Percentiles rank a stretch among this genome's conserved stretches.
Evolutionary conservation across 2,113 vertebrate genomes (phyloP).

Genomic region (Alosa alosa): DNA sequence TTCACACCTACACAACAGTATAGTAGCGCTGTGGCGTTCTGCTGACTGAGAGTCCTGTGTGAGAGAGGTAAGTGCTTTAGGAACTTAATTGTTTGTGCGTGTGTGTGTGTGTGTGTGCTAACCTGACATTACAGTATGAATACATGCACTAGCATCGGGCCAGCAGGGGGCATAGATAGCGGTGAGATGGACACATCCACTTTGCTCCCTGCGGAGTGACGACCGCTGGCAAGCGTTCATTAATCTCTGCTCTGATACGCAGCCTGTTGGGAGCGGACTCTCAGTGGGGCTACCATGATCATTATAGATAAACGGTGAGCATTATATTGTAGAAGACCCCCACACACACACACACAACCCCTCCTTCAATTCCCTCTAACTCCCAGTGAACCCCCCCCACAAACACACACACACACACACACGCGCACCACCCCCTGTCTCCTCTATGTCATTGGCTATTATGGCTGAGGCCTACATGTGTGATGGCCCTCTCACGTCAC

Average conservation of each 20-base stretch:
- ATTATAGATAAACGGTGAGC: conserved; percentile 24
- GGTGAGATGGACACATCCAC: neutral
- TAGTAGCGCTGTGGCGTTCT: too few species aligned
- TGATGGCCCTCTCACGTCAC: neutral
- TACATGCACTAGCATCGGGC: neutral
- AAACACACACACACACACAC: too few species aligned
- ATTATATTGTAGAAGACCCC: neutral
- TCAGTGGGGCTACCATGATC: conserved; percentile 1
- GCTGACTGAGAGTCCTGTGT: too few species aligned
- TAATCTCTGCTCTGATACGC: neutral
- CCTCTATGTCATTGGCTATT: conserved; percentile 25
- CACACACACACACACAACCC: neutral
- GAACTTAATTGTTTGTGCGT: neutral
- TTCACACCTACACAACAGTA: too few species aligned
- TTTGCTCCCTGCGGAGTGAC: neutral
- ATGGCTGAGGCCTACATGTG: conserved; percentile 14
- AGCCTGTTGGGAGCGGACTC: neutral
- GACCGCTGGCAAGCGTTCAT: neutral
- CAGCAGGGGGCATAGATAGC: neutral
- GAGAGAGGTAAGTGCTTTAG: too few species aligned
- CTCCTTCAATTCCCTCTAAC: neutral
- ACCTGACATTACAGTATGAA: neutral
- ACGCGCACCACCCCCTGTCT: neutral
- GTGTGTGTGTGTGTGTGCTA: neutral
- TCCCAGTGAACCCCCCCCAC: too few species aligned